phyloP scores from a whole-genome alignment of 2,797 vertebrate genomes.

The Enteromius viviparus region DNA sequence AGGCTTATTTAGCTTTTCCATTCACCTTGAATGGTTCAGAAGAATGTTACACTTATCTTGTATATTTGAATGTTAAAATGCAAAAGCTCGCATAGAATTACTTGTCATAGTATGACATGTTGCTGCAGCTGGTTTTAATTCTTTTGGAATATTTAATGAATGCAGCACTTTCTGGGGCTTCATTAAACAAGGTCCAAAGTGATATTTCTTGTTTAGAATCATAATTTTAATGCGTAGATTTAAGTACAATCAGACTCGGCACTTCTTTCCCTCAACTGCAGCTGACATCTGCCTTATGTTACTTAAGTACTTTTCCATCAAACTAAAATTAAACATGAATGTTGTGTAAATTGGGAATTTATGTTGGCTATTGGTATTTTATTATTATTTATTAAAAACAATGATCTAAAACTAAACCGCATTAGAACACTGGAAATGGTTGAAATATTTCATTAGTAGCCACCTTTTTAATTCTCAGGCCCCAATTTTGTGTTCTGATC shows the following conservation, averaged over 20 bases:
- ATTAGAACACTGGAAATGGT: background rate
- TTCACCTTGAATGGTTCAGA: slow-evolving; percentile 18
- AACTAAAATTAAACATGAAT: slow-evolving; percentile 53
- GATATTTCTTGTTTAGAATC: slow-evolving; percentile 35
- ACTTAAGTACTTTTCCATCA: slow-evolving; percentile 40
- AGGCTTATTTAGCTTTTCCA: slow-evolving; percentile 26
- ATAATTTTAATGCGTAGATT: slow-evolving; percentile 49
- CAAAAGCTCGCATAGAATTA: slow-evolving; percentile 48
- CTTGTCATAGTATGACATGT: slow-evolving; percentile 27
- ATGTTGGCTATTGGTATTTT: slow-evolving; percentile 7
- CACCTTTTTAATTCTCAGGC: background rate
- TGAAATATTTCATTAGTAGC: background rate
- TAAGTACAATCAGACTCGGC: slow-evolving; percentile 46
- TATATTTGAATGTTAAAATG: slow-evolving; percentile 55
- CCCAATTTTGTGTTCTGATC: background rate
- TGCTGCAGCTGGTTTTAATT: slow-evolving; percentile 41
- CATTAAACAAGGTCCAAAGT: slow-evolving; percentile 42
- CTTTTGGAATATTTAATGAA: slow-evolving; percentile 25
- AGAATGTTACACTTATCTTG: slow-evolving; percentile 42
- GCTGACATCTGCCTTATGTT: slow-evolving; percentile 53
- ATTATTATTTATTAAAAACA: too few relatives aligned
- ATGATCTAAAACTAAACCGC: too few relatives aligned
- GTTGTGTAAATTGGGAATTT: slow-evolving; percentile 56
- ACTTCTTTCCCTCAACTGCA: slow-evolving; percentile 49
- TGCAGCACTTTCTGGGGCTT: slow-evolving; percentile 33